A percentile compares a stretch with the other conserved stretches of the same genome.
Conservation (phyloP, 2,113 vertebrate species). For the Apodemus speciosus region DNA sequence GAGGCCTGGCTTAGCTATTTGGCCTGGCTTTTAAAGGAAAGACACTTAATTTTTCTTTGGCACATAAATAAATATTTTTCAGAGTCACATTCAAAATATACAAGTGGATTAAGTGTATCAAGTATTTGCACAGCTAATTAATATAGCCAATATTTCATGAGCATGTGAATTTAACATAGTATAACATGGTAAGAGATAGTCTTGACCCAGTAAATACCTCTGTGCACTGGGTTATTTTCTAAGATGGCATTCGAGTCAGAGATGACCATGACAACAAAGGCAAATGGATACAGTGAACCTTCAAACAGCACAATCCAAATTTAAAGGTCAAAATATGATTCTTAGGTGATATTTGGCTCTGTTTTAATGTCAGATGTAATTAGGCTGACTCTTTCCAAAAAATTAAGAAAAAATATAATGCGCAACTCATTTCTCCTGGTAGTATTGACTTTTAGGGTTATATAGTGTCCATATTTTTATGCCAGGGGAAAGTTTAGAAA, state of each 20-base stretch:
- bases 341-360: not conserved
- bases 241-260: not conserved
- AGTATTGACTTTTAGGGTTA: conserved; percentile 8
- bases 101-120: conserved; percentile 12
- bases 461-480: not conserved
- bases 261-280: conserved; percentile 16
- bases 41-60: conserved; percentile 57
- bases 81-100: conserved; percentile 19
- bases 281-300: conserved; percentile 19
- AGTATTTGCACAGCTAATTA: conserved; percentile 14
- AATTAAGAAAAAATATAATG: not conserved
- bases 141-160: conserved; percentile 40
- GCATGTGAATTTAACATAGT: not conserved
- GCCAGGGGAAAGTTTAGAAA: not conserved
- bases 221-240: conserved; percentile 16
- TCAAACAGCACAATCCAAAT: not conserved
- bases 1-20: conserved; percentile 64
- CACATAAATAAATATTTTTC: conserved; percentile 55
- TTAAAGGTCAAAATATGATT: conserved; percentile 46
- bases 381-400: not conserved
- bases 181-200: conserved; percentile 15
- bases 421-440: not conserved
- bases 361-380: not conserved
- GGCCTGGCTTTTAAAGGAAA: conserved; percentile 61
- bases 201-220: conserved; percentile 9